Percentiles rank a stretch among this genome's conserved stretches.
These are phyloP conservation scores for Plecotus auritus DNA, from an alignment of 2,113 vertebrate genomes.

Conservation along the genomic window DNA sequence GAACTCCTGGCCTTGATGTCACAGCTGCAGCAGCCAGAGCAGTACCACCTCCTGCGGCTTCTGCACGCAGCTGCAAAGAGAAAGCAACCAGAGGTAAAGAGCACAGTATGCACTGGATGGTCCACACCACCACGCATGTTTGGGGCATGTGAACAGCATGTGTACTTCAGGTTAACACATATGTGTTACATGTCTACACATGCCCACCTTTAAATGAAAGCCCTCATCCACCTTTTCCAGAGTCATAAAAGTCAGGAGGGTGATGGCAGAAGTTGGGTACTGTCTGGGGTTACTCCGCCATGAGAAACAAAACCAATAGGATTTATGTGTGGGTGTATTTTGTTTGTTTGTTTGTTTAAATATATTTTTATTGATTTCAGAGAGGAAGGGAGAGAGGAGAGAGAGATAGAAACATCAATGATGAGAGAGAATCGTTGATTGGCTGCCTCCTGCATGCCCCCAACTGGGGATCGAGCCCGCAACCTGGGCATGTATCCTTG, in stretches of 20 bases:
- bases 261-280: not conserved
- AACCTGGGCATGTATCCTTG: no score
- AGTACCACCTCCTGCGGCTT: constrained; percentile 91
- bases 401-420: no score
- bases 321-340: not conserved
- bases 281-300: not conserved
- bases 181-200: no score
- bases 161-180: not conserved
- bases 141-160: not conserved
- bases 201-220: not conserved
- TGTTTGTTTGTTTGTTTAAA: no score
- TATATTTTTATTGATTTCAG: no score
- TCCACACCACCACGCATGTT: not conserved
- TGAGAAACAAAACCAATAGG: not conserved
- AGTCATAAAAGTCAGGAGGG: not conserved
- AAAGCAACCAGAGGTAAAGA: constrained; percentile 85
- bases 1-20: constrained; percentile 85
- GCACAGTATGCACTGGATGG: no score
- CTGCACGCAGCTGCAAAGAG: constrained; percentile 87
- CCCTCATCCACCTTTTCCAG: not conserved
- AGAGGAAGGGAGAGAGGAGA: no score
- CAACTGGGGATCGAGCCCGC: no score
- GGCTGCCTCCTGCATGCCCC: no score
- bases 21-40: constrained; percentile 85
- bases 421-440: no score